These are phyloP conservation scores for Styela clava DNA, from an alignment of 23 tunicate species.

Conservation along the genomic window DNA sequence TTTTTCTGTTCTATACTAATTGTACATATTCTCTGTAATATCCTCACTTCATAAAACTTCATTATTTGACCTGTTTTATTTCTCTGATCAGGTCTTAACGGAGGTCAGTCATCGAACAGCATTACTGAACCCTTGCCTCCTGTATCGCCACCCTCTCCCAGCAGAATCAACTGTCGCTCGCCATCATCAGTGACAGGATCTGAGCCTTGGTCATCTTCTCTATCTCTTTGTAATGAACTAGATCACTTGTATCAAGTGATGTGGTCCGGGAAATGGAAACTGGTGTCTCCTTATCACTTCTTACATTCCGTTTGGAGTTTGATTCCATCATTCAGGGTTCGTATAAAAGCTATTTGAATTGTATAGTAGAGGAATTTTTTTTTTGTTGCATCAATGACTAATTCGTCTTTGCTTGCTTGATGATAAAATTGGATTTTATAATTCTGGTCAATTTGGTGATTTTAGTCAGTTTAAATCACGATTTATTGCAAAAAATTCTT, in stretches of 20 bases:
- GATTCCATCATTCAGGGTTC: slow-evolving; percentile 89
- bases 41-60: no score
- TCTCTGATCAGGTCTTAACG: slow-evolving; percentile 48
- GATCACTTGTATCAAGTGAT: slow-evolving; percentile 83
- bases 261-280: slow-evolving; percentile 98
- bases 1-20: no score
- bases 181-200: not conserved
- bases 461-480: no score
- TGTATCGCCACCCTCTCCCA: slow-evolving; percentile 4
- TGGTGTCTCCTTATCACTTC: slow-evolving; percentile 88
- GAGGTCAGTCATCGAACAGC: slow-evolving; percentile 38
- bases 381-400: no score
- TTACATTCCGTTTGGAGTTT: slow-evolving; percentile 88
- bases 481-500: no score
- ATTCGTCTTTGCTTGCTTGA: no score
- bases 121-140: not conserved
- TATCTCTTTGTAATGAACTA: slow-evolving; percentile 77
- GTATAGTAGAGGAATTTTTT: not conserved
- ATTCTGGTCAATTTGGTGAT: no score
- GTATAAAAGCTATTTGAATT: no score
- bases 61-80: no score
- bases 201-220: slow-evolving; percentile 25
- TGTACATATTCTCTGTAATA: no score
- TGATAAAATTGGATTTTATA: no score
- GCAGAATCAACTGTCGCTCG: not conserved